A percentile compares a stretch with the other conserved stretches of the same genome.
Evolutionary conservation across 2,888 invertebrate genomes (phyloP).

Genomic region (Gnatocerus cornutus): DNA sequence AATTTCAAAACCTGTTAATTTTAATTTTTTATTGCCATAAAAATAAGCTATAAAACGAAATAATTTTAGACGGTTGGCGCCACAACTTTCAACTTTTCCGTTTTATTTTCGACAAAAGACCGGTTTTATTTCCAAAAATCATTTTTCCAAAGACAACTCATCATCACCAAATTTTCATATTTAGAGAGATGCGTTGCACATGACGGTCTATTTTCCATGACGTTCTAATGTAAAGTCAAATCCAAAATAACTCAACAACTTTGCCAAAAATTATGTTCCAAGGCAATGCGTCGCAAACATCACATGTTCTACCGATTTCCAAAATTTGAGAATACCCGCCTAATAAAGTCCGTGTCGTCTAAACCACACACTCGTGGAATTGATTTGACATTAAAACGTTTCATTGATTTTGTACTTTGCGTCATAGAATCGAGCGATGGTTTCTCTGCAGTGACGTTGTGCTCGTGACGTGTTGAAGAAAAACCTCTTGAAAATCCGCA

Average conservation of each 20-base stretch:
- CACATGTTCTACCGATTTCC: constrained; percentile 26
- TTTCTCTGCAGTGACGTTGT: constrained; percentile 19
- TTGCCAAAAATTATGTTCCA: constrained; percentile 22
- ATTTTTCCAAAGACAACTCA: too few relatives aligned
- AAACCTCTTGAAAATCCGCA: neutral
- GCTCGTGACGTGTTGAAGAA: constrained; percentile 12
- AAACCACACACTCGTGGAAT: neutral
- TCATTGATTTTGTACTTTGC: constrained; percentile 28
- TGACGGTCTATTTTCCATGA: constrained; percentile 36
- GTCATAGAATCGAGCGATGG: constrained; percentile 24
- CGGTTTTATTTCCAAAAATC: too few relatives aligned
- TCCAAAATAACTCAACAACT: constrained; percentile 14
- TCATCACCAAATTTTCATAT: too few relatives aligned
- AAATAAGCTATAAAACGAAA: too few relatives aligned
- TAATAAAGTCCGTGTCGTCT: neutral
- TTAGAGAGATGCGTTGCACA: neutral
- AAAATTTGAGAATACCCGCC: constrained; percentile 4
- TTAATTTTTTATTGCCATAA: too few relatives aligned
- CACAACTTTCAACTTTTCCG: neutral
- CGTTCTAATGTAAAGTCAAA: constrained; percentile 26
- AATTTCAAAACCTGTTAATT: too few relatives aligned
- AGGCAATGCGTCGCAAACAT: constrained; percentile 23
- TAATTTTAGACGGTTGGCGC: too few relatives aligned
- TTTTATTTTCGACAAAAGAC: too few relatives aligned
- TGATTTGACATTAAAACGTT: constrained; percentile 32